These are phyloP conservation scores for Setophaga petechia DNA, from an alignment of 2,113 vertebrate species.

Conservation along the genomic window DNA sequence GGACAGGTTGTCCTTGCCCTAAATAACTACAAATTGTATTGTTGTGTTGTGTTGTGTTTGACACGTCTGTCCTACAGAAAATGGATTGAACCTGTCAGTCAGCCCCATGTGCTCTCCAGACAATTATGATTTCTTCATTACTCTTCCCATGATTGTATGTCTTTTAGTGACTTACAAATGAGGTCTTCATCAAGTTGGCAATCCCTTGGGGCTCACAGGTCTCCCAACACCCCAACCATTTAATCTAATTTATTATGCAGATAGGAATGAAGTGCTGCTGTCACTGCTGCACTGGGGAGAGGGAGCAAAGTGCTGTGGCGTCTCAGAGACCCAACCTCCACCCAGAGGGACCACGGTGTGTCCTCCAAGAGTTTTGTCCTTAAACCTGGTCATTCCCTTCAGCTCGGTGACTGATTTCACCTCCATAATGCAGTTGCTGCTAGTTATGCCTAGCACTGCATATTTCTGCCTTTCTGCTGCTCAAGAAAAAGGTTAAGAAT, in stretches of 20 bases:
- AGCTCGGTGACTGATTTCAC: not conserved
- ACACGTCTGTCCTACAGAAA: not conserved
- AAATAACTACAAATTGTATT: not conserved
- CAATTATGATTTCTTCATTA: constrained; percentile 34
- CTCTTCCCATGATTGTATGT: not conserved
- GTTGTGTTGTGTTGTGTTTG: fast-evolving
- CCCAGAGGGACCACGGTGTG: fast-evolving
- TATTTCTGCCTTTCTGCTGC: constrained; percentile 33
- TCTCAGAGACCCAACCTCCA: not conserved
- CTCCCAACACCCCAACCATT: not conserved
- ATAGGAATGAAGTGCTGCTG: not conserved
- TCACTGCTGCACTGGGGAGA: not conserved
- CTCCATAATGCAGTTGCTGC: fast-evolving
- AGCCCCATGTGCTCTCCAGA: not conserved
- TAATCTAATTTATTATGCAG: not conserved
- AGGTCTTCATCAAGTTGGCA: constrained; percentile 26
- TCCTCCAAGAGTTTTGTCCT: not conserved
- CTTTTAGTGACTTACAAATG: constrained; percentile 19
- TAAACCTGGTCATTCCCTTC: not conserved
- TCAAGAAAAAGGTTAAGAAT: constrained; percentile 7
- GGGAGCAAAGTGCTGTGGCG: not conserved
- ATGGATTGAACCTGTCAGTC: not conserved
- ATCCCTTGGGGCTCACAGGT: not conserved
- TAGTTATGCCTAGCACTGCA: not conserved
- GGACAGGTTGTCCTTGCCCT: not conserved